Percentiles rank a stretch among this genome's conserved stretches.
Conservation (phyloP, 1,140 invertebrate genomes). For the Pectinophora gossypiella region DNA sequence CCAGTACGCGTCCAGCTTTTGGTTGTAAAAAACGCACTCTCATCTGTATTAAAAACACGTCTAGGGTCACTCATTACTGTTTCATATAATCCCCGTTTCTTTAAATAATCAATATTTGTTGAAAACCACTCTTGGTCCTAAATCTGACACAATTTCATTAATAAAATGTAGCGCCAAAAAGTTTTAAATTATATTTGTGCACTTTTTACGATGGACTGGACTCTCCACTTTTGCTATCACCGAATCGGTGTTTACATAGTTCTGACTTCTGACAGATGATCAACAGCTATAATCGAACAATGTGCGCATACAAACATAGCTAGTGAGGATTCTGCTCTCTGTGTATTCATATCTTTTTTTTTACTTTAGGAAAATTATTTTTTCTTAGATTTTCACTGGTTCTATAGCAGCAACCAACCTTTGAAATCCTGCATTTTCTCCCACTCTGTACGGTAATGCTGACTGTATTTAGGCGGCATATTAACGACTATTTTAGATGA, state of each 20-base stretch:
- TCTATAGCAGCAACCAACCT: slow-evolving; percentile 18
- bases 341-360: slow-evolving; percentile 16
- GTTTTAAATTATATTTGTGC: no score
- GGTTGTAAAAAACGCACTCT: slow-evolving; percentile 2
- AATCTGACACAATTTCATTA: no score
- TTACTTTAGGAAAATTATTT: slow-evolving; percentile 15
- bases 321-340: slow-evolving; percentile 18
- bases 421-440: slow-evolving; percentile 17
- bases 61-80: no score
- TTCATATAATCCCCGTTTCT: no score
- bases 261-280: no score
- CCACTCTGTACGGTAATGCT: slow-evolving; percentile 20
- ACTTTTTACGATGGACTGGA: no score
- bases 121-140: no score
- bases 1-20: not conserved
- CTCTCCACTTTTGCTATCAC: no score
- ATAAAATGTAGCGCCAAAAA: no score
- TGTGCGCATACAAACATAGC: slow-evolving; percentile 22
- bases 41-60: slow-evolving; percentile 5
- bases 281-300: slow-evolving; percentile 5
- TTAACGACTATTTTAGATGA: not conserved
- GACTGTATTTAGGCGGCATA: slow-evolving; percentile 24
- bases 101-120: no score
- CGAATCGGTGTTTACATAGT: no score
- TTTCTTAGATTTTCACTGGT: slow-evolving; percentile 16